These are phyloP conservation scores for Lutjanus erythropterus DNA, from an alignment of 2,113 vertebrate species.

Conservation along the genomic window DNA sequence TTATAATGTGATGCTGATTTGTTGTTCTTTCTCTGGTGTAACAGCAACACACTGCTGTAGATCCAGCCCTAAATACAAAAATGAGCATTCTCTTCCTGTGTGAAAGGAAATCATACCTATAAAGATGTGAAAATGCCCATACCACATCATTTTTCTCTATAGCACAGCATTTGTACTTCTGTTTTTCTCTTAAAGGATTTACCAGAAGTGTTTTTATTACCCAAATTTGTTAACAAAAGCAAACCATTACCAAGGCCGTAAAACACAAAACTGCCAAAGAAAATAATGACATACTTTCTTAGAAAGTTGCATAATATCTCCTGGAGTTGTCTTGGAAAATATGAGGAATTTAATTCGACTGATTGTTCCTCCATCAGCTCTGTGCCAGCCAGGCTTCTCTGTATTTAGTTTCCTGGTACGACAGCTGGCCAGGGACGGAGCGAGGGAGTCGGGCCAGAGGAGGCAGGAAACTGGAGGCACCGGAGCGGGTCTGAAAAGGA, in stretches of 20 bases:
- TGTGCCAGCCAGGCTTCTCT: not conserved
- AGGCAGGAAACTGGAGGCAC: constrained; percentile 69
- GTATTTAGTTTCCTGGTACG: constrained; percentile 32
- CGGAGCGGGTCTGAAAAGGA: constrained; percentile 63
- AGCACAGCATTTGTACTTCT: too few species aligned
- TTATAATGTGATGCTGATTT: too few species aligned
- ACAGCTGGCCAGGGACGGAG: constrained; percentile 18
- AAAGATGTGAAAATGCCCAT: not conserved
- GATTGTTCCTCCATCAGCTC: not conserved
- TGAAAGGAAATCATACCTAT: not conserved
- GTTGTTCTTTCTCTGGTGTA: too few species aligned
- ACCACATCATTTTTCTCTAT: not conserved
- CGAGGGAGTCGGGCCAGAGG: not conserved
- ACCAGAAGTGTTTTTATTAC: not conserved
- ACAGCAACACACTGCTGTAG: too few species aligned
- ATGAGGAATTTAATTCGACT: not conserved
- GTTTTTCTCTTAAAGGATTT: not conserved
- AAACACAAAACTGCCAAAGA: not conserved
- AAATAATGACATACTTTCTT: not conserved
- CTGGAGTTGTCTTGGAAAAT: not conserved
- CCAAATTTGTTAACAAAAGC: not conserved
- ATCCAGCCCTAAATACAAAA: not conserved
- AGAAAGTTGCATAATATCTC: not conserved
- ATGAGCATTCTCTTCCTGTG: not conserved
- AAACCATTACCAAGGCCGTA: not conserved